These are phyloP conservation scores for Lochmaea crataegi DNA, from an alignment of 2,888 invertebrate species.

Conservation along the genomic window DNA sequence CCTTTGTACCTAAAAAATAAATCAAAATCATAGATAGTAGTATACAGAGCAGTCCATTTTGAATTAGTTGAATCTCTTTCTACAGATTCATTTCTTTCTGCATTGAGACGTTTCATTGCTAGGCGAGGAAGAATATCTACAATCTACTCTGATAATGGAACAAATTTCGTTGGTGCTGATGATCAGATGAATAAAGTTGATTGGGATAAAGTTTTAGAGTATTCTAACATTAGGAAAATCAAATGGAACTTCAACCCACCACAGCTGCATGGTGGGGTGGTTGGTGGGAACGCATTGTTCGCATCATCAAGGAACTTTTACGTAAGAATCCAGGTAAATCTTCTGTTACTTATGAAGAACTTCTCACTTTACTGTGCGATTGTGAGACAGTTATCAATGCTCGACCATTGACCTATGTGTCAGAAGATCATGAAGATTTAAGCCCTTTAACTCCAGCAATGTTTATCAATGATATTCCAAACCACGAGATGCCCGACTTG, in stretches of 20 bases:
- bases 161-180: not conserved
- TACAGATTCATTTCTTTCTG: conserved; percentile 1
- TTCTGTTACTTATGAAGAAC: conserved; percentile 2
- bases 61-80: not conserved
- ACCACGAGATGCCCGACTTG: too few species aligned
- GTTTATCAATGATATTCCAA: too few species aligned
- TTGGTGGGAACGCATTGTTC: too few species aligned
- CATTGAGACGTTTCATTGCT: not conserved
- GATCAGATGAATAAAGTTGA: not conserved
- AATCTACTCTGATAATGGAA: not conserved
- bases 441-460: too few species aligned
- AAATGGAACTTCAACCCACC: too few species aligned
- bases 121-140: not conserved
- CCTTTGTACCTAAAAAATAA: not conserved
- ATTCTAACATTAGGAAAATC: not conserved
- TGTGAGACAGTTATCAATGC: not conserved
- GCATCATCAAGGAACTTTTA: too few species aligned
- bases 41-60: not conserved
- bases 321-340: not conserved
- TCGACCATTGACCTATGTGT: not conserved
- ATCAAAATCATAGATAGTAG: not conserved
- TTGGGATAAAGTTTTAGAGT: not conserved
- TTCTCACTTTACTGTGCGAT: not conserved
- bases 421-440: not conserved
- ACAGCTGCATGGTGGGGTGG: too few species aligned